Conservation (phyloP, 2,113 vertebrate species). For the Ophthalmolycus amberensis region DNA sequence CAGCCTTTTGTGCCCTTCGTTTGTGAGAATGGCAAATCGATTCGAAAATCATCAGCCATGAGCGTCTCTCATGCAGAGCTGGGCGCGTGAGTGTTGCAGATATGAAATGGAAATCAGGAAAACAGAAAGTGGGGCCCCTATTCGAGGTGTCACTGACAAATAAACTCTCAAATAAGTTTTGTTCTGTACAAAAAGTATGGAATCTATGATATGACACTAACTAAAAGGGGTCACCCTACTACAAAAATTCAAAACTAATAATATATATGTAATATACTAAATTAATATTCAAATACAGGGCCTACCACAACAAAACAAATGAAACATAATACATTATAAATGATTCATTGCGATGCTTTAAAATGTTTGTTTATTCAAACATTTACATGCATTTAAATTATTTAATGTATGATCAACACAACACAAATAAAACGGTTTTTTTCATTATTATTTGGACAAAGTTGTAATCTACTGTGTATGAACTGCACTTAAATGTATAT, state of each 20-base stretch:
- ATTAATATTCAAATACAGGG: background rate
- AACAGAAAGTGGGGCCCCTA: conserved; percentile 36
- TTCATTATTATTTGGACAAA: background rate
- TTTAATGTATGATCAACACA: background rate
- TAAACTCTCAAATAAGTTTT: conserved; percentile 23
- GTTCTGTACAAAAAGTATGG: background rate
- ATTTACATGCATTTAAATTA: background rate
- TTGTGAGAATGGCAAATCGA: conserved; percentile 77
- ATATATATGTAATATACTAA: too few relatives aligned
- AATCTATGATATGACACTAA: background rate
- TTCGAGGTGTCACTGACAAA: conserved; percentile 12
- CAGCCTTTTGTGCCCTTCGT: conserved; percentile 81
- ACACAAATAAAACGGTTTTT: background rate
- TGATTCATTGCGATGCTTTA: background rate
- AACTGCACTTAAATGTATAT: background rate
- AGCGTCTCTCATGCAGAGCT: conserved; percentile 68
- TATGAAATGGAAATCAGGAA: conserved; percentile 76
- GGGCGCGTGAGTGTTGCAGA: conserved; percentile 65
- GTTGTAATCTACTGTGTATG: background rate
- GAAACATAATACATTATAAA: background rate
- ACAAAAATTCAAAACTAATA: background rate
- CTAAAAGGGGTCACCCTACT: background rate
- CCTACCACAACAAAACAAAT: background rate
- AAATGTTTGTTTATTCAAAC: background rate
- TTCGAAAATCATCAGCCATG: conserved; percentile 79